Conservation (phyloP, 2,888 invertebrate genomes). For the Rhogogaster chlorosoma region DNA sequence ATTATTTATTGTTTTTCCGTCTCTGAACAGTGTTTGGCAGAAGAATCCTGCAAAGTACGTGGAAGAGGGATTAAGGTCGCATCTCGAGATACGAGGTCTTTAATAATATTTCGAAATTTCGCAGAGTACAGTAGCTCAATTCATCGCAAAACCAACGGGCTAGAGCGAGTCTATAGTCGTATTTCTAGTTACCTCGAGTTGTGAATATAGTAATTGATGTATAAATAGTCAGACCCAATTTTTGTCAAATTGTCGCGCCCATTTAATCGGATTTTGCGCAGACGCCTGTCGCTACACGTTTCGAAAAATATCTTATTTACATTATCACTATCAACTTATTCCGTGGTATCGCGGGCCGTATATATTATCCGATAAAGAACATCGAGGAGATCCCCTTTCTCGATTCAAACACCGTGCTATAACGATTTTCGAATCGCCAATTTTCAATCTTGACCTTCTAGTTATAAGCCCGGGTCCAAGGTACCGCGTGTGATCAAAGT, state of each 20-base stretch:
- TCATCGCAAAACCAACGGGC: background rate
- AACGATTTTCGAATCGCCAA: background rate
- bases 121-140: background rate
- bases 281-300: too few relatives aligned
- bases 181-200: background rate
- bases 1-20: background rate
- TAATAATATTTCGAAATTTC: background rate
- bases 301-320: background rate
- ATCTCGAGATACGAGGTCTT: background rate
- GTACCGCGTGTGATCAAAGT: background rate
- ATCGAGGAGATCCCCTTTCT: background rate
- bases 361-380: background rate
- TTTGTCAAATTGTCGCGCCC: background rate
- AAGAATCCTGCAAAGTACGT: background rate
- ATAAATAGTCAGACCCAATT: background rate
- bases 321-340: background rate
- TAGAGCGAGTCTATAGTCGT: background rate
- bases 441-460: background rate
- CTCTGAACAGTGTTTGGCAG: background rate
- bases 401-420: background rate
- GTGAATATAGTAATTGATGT: background rate
- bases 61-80: background rate
- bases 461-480: slow-evolving; percentile 1
- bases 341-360: background rate
- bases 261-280: background rate